phyloP scores from a whole-genome alignment of 2,888 invertebrate genomes.

The Crocallis elinguaria region DNA sequence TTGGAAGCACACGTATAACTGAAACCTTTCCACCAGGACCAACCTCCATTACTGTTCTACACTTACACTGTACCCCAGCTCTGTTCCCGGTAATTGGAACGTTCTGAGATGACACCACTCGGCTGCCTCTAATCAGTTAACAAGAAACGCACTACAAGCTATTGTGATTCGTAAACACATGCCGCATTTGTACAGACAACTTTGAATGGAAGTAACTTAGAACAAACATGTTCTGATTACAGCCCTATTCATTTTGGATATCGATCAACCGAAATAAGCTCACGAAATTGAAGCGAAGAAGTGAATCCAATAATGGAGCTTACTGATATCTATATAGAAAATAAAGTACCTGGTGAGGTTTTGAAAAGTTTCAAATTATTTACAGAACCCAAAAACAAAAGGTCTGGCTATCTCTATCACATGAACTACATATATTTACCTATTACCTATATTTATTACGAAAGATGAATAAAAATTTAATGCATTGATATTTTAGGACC shows the following conservation, averaged over 20 bases:
- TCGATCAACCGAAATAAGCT: background rate
- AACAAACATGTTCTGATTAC: background rate
- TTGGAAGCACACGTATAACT: background rate
- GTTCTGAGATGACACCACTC: conserved; percentile 84
- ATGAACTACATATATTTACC: too few species aligned
- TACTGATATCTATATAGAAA: too few species aligned
- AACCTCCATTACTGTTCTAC: conserved; percentile 1
- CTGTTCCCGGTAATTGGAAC: conserved; percentile 80
- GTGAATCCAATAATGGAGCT: too few species aligned
- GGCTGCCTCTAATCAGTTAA: conserved; percentile 82
- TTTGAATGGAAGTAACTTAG: background rate
- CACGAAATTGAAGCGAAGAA: too few species aligned
- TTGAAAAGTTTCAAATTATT: too few species aligned
- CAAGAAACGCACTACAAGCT: conserved; percentile 75
- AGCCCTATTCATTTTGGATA: background rate
- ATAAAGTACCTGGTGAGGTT: too few species aligned
- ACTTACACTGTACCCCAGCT: conserved; percentile 21
- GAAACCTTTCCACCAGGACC: background rate
- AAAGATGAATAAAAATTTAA: too few species aligned
- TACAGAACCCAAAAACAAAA: too few species aligned
- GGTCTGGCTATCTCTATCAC: too few species aligned
- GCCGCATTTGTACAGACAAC: conserved; percentile 47
- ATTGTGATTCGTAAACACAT: conserved; percentile 68
- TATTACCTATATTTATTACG: too few species aligned
- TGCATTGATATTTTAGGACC: too few species aligned